Evolutionary conservation across 2,113 vertebrate species (phyloP).

Genomic region (Hepsetus odoe): DNA sequence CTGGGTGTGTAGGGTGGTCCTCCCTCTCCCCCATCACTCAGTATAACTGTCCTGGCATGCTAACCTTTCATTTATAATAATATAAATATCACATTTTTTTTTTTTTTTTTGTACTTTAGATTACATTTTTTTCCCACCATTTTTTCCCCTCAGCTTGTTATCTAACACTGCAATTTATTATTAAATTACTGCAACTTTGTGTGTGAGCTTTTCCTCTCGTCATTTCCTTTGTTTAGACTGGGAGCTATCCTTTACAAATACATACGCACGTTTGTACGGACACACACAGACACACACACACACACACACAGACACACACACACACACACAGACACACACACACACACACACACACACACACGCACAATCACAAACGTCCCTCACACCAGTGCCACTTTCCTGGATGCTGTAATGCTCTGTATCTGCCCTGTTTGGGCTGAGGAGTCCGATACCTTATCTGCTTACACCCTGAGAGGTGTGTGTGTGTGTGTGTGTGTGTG

Average conservation of each 20-base stretch:
- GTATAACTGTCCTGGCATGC: no score
- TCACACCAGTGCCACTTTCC: constrained; percentile 30
- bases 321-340: constrained; percentile 1
- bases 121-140: background rate
- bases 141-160: background rate
- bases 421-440: constrained; percentile 11
- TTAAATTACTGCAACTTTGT: no score
- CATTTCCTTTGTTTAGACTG: constrained; percentile 55
- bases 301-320: constrained; percentile 23
- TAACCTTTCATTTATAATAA: no score
- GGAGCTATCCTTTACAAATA: constrained; percentile 1
- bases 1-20: no score
- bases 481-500: constrained; percentile 23
- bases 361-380: constrained; percentile 12
- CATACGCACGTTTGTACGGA: no score
- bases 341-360: constrained; percentile 25
- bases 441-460: background rate
- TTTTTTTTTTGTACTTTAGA: background rate
- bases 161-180: no score
- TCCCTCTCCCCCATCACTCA: no score
- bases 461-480: background rate
- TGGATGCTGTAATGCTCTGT: constrained; percentile 18
- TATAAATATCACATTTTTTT: no score
- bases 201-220: constrained; percentile 27
- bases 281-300: no score